phyloP scores from a whole-genome alignment of 2,113 vertebrate genomes.

The Chiloscyllium plagiosum region DNA sequence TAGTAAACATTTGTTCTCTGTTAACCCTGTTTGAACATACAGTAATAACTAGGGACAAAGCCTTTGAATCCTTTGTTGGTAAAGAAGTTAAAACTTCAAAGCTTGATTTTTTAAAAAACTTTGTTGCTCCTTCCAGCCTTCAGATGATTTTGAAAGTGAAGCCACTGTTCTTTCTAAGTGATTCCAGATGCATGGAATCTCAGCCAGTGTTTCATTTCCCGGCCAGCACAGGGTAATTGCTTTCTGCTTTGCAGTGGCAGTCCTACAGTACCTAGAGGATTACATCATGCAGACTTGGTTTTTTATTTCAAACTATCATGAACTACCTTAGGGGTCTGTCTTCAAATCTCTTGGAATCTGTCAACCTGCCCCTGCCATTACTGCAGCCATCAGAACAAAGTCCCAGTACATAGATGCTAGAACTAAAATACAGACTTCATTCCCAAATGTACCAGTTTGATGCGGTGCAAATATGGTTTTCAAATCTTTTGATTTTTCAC shows the following conservation, averaged over 20 bases:
- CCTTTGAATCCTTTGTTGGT: conserved; percentile 31
- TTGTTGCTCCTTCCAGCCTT: conserved; percentile 26
- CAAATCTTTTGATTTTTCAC: conserved; percentile 18
- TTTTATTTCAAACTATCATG: not conserved
- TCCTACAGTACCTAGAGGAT: conserved; percentile 25
- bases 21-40: conserved; percentile 29
- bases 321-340: not conserved
- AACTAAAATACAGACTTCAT: not conserved
- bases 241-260: conserved; percentile 53
- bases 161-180: conserved; percentile 70
- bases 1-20: conserved; percentile 28
- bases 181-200: conserved; percentile 71
- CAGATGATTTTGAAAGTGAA: conserved; percentile 30
- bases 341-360: not conserved
- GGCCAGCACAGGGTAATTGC: conserved; percentile 66
- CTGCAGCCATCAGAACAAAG: conserved; percentile 43
- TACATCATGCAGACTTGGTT: conserved; percentile 26
- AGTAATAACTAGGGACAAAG: conserved; percentile 31
- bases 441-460: not conserved
- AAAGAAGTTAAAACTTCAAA: conserved; percentile 31
- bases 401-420: not conserved
- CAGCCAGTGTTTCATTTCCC: conserved; percentile 66
- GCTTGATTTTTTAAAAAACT: conserved; percentile 27
- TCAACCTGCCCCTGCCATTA: not conserved
- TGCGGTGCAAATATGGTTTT: not conserved